Percentiles rank a stretch among this genome's conserved stretches.
These are phyloP conservation scores for Ceryle rudis DNA, from an alignment of 2,797 vertebrate genomes.

Conservation along the genomic window DNA sequence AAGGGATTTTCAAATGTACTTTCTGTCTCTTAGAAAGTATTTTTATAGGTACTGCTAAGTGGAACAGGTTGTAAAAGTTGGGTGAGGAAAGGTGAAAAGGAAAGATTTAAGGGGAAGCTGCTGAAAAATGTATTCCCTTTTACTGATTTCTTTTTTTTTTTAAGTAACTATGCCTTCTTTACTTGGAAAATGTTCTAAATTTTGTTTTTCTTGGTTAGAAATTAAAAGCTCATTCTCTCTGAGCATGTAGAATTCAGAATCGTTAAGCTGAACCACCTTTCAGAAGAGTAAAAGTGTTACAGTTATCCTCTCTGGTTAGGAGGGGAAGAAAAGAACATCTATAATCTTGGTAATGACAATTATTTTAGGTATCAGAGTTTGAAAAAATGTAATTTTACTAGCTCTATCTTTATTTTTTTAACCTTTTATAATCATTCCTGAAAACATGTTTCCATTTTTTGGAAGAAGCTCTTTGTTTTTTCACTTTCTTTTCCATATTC, in stretches of 20 bases:
- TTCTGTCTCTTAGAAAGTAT: constrained; percentile 6
- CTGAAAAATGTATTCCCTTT: not conserved
- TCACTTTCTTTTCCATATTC: not conserved
- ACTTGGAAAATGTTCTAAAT: not conserved
- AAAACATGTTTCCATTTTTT: not conserved
- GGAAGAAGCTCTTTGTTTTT: not conserved
- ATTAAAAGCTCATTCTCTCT: not conserved
- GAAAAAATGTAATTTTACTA: not conserved
- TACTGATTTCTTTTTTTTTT: not conserved
- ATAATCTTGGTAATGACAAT: not conserved
- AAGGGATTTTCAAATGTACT: not conserved
- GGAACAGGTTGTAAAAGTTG: constrained; percentile 29
- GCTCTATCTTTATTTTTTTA: not conserved
- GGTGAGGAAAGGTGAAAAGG: not conserved
- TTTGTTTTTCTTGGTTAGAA: constrained; percentile 13
- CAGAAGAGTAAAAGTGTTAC: not conserved
- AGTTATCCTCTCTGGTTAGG: not conserved
- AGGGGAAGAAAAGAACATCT: not conserved
- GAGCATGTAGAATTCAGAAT: not conserved
- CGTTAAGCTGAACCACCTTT: not conserved
- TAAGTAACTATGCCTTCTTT: not conserved
- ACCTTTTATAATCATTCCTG: not conserved
- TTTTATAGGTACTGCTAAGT: not conserved
- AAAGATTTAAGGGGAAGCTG: constrained; percentile 2
- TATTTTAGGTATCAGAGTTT: not conserved